Base-by-base conservation (phyloP, 2,888 invertebrate species). In the Perdita meconis region DNA sequence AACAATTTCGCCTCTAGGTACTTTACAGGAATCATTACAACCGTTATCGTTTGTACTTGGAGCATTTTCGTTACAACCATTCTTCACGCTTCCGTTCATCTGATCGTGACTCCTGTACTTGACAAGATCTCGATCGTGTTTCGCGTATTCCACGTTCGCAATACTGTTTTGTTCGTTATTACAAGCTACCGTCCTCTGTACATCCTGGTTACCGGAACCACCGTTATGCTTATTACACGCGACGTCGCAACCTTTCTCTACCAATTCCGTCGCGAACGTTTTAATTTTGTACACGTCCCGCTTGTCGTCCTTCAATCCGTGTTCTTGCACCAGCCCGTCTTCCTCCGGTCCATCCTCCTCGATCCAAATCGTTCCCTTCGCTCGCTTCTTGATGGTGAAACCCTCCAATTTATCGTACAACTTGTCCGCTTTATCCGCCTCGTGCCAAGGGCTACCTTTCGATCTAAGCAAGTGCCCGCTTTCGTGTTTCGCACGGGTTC, bases 321-420 rank as follows among this genome's bases (percentile, higher is more conserved):
- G 81, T 5, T 86, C 83, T 10, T 87, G 84, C 0, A 78, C 57
- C 60, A 86, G 88, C 8, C 87, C 87, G 2, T 89, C 87, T 8
- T 80, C 87, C 10, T 80, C 85, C 0, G 89, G 85, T 13, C 87
- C 90, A 30, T 91, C 90, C 56, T 92, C 91, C 60, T 91, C 92
- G 36, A 92, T 88, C 92, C 92, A 92, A 50, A 92, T 90, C 2
- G 91, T 92, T n/a, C 92, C 92, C 69, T 92, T 92, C 0, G 92
- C 83, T 13, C 92, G 90, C 36, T 92, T 92, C 59, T 91, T 92
- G 30, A 92, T 91, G 2, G 90, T 91, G 55, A 86, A 91, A 13
- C 91, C 90, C 61, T 91, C 91, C 2, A 89, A 90, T 30, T 91
- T 92, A 6, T 92, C 91, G 55, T 90, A 91, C 42, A 89, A 88